Conservation (phyloP, 2,113 vertebrate genomes). For the Sorex araneus region DNA sequence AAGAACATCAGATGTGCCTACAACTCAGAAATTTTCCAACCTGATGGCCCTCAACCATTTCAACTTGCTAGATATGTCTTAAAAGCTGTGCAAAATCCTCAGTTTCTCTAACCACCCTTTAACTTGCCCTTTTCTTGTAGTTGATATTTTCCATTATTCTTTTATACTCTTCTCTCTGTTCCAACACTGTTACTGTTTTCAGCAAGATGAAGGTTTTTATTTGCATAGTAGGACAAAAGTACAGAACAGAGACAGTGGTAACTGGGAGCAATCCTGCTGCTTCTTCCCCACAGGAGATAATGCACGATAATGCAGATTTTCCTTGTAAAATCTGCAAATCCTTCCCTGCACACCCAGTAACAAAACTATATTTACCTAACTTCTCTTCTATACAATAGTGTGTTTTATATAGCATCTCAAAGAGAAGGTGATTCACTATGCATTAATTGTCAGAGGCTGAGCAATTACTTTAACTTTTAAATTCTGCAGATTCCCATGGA, state of each 20-base stretch:
- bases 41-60: background rate
- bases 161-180: constrained; percentile 66
- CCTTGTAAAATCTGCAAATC: constrained; percentile 73
- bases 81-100: constrained; percentile 59
- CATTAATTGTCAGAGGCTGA: background rate
- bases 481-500: constrained; percentile 53
- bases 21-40: constrained; percentile 27
- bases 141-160: constrained; percentile 44
- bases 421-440: constrained; percentile 37
- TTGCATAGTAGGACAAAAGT: constrained; percentile 48
- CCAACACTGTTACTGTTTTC: constrained; percentile 70
- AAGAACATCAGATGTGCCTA: constrained; percentile 48
- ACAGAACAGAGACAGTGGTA: constrained; percentile 64
- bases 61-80: constrained; percentile 59
- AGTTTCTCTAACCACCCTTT: constrained; percentile 77
- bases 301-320: constrained; percentile 77
- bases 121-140: constrained; percentile 56
- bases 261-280: constrained; percentile 70
- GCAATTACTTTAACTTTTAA: constrained; percentile 55
- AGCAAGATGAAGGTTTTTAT: constrained; percentile 62
- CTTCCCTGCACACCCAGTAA: constrained; percentile 68
- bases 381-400: constrained; percentile 62
- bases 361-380: constrained; percentile 46
- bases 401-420: constrained; percentile 57
- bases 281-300: constrained; percentile 75